Base-by-base conservation (phyloP, 2,797 vertebrate genomes). In the Merluccius polli region DNA sequence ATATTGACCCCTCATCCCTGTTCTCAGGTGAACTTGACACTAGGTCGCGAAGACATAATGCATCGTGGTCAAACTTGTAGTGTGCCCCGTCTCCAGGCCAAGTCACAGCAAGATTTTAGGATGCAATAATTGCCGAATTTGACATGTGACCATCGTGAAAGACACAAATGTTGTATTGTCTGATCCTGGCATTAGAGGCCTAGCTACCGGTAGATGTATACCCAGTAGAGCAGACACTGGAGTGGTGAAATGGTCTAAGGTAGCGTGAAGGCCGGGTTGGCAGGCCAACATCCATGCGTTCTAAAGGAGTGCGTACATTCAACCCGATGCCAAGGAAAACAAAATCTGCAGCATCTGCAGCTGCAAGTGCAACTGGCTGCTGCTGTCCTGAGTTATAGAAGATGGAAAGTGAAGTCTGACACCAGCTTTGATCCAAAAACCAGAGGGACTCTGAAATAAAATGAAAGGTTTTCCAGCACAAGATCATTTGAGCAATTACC, bases 321-420 rank as follows among this genome's bases (percentile, higher is more conserved):
- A 89, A 85, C 90, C 88, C 90, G 87, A 90, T 90, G 89, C 86
- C 87, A 70, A 81, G 77, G 76, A 71, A 76, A 85, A 80, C 24
- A 13, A 68, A 31, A 13, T 67, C 12, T n/a, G 69, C 65, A 75
- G 77, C 74, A 86, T 83, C 69, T 79, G 76, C 87, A 88, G 87
- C 89, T 90, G 87, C 86, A 87, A 89, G 86, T 86, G 86, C 75
- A 87, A 75, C 79, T 75, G 32, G 52, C 24, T 30, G 48, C 11
- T 10, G 52, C 82, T 73, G 80, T 79, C 75, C 80, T 83, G 88
- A 65, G 32, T 81, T 78, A 13, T 74, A 76, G 75, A 81, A 73
- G 78, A 83, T 80, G 85, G 84, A 88, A 88, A 88, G 79, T 81
- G 77, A 86, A 88, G 84, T 77, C 77, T 70, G 84, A 89, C 78